Evolutionary conservation across 2,113 vertebrate genomes (phyloP).

Genomic region (Lanius ludovicianus): DNA sequence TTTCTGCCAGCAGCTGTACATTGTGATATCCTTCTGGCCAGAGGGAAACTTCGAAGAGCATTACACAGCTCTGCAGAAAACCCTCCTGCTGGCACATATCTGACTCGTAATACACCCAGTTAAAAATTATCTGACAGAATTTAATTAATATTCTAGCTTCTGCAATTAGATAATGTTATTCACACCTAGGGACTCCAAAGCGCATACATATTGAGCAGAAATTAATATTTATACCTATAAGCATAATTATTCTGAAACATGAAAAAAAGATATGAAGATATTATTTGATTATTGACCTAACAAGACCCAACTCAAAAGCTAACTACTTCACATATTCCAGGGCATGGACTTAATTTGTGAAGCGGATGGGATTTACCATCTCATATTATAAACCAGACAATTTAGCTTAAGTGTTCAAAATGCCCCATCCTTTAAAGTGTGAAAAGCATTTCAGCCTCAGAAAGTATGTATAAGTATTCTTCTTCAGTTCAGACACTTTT

Average conservation of each 20-base stretch:
- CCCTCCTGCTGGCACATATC: slow-evolving; percentile 18
- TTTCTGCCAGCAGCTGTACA: background rate
- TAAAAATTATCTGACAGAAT: slow-evolving; percentile 41
- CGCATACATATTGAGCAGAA: slow-evolving; percentile 54
- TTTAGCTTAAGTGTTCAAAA: background rate
- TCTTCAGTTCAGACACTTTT: background rate
- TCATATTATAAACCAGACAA: background rate
- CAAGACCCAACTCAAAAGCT: slow-evolving; percentile 33
- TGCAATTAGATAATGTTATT: slow-evolving; percentile 67
- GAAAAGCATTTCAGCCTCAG: background rate
- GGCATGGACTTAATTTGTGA: slow-evolving; percentile 23
- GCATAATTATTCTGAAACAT: slow-evolving; percentile 60
- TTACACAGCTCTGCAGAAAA: slow-evolving; percentile 39
- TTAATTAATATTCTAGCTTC: slow-evolving; percentile 62
- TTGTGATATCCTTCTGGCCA: background rate
- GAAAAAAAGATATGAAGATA: background rate
- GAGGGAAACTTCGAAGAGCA: slow-evolving; percentile 2
- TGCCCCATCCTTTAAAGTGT: background rate
- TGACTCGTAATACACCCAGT: slow-evolving; percentile 41
- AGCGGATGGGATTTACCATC: background rate
- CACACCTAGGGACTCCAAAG: slow-evolving; percentile 48
- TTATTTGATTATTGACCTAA: slow-evolving; percentile 58
- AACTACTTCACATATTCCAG: slow-evolving; percentile 29
- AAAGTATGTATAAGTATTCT: background rate
- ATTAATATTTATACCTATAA: slow-evolving; percentile 67